phyloP scores from a whole-genome alignment of 2,113 vertebrate genomes.

The Brachypodius melanocephalos region DNA sequence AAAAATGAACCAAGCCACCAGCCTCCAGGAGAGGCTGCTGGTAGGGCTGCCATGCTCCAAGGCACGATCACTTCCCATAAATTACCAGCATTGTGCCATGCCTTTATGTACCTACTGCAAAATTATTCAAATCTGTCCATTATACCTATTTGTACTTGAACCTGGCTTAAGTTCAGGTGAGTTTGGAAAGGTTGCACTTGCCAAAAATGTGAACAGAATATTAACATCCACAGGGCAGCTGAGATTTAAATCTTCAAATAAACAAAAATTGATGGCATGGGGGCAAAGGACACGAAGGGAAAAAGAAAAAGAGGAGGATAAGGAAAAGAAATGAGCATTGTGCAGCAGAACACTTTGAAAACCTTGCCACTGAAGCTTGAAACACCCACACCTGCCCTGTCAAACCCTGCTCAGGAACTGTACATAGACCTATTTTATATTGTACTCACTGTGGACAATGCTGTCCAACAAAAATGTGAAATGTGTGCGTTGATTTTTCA shows the following conservation, averaged over 20 bases:
- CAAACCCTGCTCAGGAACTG: background rate
- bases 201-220: background rate
- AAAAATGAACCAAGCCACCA: background rate
- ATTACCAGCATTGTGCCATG: background rate
- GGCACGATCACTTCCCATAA: background rate
- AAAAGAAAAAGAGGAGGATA: background rate
- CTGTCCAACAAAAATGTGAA: background rate
- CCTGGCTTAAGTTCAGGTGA: background rate
- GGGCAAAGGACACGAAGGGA: background rate
- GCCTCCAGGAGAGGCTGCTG: background rate
- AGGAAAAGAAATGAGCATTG: background rate
- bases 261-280: background rate
- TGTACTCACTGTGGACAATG: rapidly evolving
- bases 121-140: background rate
- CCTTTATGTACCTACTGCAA: background rate
- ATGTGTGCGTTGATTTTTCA: background rate
- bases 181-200: background rate
- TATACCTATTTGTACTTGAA: background rate
- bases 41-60: background rate
- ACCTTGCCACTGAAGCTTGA: background rate
- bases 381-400: background rate
- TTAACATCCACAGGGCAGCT: background rate
- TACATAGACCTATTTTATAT: background rate
- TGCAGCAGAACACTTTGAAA: background rate
- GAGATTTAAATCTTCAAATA: background rate